Percentiles rank a stretch among this genome's conserved stretches.
phyloP scores from a whole-genome alignment of 2,888 invertebrate species.

The Spisula solida region DNA sequence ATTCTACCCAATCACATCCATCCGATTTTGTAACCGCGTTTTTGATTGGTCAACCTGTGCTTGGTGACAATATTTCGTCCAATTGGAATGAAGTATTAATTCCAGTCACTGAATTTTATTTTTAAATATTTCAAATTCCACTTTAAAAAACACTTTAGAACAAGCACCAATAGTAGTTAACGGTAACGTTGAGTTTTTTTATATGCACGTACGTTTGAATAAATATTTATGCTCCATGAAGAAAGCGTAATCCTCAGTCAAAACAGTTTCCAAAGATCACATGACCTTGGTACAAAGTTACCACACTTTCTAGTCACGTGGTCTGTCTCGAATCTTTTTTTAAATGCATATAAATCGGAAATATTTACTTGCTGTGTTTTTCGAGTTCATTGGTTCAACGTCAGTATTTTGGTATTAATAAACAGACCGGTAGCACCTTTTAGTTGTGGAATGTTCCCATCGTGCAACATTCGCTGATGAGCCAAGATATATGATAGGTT shows the following conservation, averaged over 20 bases:
- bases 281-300: background rate
- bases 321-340: background rate
- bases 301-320: background rate
- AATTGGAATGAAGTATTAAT: background rate
- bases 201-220: background rate
- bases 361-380: background rate
- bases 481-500: background rate
- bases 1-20: conserved; percentile 13
- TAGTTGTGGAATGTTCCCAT: background rate
- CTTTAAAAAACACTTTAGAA: background rate
- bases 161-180: background rate
- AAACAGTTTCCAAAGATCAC: background rate
- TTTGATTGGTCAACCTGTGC: background rate
- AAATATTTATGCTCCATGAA: background rate
- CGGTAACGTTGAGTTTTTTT: background rate
- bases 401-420: background rate
- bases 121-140: background rate
- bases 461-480: background rate
- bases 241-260: background rate
- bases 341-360: background rate
- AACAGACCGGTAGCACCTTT: background rate
- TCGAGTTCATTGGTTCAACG: background rate
- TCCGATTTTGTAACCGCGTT: background rate
- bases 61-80: background rate
- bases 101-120: background rate